These are phyloP conservation scores for Pandion haliaetus DNA, from an alignment of 2,113 vertebrate species.

Conservation along the genomic window DNA sequence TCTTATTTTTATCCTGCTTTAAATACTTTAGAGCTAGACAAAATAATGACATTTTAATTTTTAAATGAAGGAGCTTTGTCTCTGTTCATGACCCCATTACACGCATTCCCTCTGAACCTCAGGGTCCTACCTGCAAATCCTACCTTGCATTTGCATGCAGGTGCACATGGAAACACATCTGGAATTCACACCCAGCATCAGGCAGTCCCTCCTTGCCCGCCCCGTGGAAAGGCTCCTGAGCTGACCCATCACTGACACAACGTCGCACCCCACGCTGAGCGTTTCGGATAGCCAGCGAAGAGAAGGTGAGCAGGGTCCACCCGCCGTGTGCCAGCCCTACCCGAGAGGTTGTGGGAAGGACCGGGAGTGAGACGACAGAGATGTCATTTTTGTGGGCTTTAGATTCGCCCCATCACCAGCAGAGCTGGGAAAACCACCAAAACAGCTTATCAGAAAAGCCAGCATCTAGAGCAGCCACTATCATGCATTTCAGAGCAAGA, in stretches of 20 bases:
- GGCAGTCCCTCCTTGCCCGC: background rate
- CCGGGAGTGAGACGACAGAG: background rate
- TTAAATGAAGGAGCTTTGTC: background rate
- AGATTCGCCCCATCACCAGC: background rate
- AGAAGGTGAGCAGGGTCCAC: background rate
- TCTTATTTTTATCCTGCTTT: background rate
- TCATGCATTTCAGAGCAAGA: background rate
- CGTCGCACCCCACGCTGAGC: background rate
- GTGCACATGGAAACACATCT: background rate
- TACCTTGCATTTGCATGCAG: too few relatives aligned
- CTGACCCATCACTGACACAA: background rate
- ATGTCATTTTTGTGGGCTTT: background rate
- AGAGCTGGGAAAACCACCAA: background rate
- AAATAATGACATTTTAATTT: background rate
- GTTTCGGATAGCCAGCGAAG: too few relatives aligned
- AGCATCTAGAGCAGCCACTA: background rate
- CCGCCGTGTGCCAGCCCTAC: accelerated
- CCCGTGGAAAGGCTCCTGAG: background rate
- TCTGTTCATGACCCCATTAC: background rate
- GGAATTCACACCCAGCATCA: background rate
- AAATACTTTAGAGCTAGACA: background rate
- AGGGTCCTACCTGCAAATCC: background rate
- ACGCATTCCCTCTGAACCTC: background rate
- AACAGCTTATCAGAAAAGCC: background rate
- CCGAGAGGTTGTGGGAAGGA: accelerated